phyloP scores from a whole-genome alignment of 2,113 vertebrate species.

The Ifrita kowaldi region DNA sequence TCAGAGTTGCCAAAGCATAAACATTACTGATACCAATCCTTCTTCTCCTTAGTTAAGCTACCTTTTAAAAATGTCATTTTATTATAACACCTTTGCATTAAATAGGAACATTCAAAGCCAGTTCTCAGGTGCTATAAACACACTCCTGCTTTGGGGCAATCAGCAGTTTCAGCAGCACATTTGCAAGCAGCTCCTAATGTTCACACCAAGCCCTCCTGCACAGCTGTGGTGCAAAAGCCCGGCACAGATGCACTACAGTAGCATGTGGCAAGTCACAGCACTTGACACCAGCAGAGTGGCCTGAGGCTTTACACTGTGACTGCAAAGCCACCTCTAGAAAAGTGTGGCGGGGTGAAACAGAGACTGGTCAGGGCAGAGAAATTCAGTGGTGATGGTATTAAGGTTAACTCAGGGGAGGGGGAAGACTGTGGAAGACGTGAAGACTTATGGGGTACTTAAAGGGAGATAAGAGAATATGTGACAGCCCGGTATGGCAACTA shows the following conservation, averaged over 20 bases:
- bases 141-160: not conserved
- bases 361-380: not conserved
- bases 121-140: not conserved
- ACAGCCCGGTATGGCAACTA: not conserved
- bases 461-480: not conserved
- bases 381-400: not conserved
- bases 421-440: not conserved
- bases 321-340: not conserved
- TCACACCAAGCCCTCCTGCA: not conserved
- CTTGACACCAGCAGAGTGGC: not conserved
- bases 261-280: not conserved
- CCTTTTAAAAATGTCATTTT: not conserved
- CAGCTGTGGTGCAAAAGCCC: not conserved
- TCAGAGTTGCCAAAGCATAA: not conserved
- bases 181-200: not conserved
- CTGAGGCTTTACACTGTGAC: not conserved
- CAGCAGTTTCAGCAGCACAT: not conserved
- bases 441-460: not conserved
- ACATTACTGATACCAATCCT: not conserved
- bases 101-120: not conserved
- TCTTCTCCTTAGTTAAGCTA: not conserved
- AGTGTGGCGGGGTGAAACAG: not conserved
- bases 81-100: not conserved
- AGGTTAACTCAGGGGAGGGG: not conserved
- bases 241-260: not conserved